Conservation (phyloP, 2,888 invertebrate genomes). For the Candidula unifasciata region DNA sequence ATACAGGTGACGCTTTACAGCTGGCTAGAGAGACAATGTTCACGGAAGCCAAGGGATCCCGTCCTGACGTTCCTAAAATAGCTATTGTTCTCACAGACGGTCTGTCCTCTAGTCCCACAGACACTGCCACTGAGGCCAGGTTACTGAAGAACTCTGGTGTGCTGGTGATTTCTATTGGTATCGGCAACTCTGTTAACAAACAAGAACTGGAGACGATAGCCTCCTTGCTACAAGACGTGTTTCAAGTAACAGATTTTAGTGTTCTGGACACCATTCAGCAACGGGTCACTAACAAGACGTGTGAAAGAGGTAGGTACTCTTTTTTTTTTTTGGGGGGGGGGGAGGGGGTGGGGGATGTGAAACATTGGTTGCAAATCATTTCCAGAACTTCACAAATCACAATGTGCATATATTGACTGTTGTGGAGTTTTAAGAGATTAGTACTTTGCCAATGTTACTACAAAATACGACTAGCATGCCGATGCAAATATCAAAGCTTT, state of each 20-base stretch:
- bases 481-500: too few species aligned
- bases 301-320: slow-evolving; percentile 17
- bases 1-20: slow-evolving; percentile 29
- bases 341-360: too few species aligned
- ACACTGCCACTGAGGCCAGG: background rate
- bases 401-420: too few species aligned
- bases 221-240: slow-evolving; percentile 17
- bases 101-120: background rate
- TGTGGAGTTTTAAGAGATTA: too few species aligned
- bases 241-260: slow-evolving; percentile 22
- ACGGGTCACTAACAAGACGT: slow-evolving; percentile 26
- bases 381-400: too few species aligned
- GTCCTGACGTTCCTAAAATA: slow-evolving; percentile 22
- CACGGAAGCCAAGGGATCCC: slow-evolving; percentile 3
- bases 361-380: too few species aligned
- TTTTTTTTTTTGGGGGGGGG: slow-evolving; percentile 6
- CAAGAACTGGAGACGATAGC: slow-evolving; percentile 12
- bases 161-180: slow-evolving; percentile 8
- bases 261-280: slow-evolving; percentile 15
- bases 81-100: slow-evolving; percentile 39
- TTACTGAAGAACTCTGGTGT: slow-evolving; percentile 18
- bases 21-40: slow-evolving; percentile 10
- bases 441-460: too few species aligned
- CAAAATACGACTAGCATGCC: too few species aligned
- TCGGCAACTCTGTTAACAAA: background rate